Conservation (phyloP, 2,888 invertebrate species). For the Oscheius sp. region DNA sequence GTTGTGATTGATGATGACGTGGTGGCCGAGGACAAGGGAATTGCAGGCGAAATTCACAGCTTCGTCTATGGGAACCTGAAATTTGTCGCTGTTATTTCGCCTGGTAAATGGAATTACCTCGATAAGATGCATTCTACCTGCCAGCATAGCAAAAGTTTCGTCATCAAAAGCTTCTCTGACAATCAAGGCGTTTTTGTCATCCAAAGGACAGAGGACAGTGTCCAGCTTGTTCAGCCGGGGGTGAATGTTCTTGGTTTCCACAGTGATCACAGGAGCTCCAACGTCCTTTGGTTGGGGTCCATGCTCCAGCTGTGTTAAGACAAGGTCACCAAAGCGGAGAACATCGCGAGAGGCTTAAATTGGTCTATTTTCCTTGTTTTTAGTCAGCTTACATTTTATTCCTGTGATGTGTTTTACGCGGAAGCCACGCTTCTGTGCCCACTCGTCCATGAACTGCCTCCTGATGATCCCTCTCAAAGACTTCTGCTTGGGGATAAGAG, state of each 20-base stretch:
- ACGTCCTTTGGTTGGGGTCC: slow-evolving; percentile 4
- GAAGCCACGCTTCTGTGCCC: slow-evolving; percentile 22
- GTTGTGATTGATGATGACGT: background rate
- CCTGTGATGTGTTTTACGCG: slow-evolving; percentile 26
- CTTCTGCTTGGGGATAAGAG: slow-evolving; percentile 26
- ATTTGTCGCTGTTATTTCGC: background rate
- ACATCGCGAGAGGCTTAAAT: slow-evolving; percentile 18
- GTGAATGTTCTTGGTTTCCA: slow-evolving; percentile 14
- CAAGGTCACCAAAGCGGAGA: background rate
- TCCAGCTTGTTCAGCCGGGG: slow-evolving; percentile 19
- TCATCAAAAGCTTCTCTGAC: slow-evolving; percentile 28
- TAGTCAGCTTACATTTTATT: background rate
- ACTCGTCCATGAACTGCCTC: slow-evolving; percentile 29
- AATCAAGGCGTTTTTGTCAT: slow-evolving; percentile 20
- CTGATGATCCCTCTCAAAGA: slow-evolving; percentile 27
- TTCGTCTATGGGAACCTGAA: slow-evolving; percentile 30
- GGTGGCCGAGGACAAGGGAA: slow-evolving; percentile 23
- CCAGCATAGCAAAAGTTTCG: slow-evolving; percentile 19
- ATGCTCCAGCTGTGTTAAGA: slow-evolving; percentile 5
- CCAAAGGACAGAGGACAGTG: slow-evolving; percentile 30
- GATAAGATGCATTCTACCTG: slow-evolving; percentile 9
- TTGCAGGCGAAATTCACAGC: slow-evolving; percentile 25
- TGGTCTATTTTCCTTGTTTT: background rate
- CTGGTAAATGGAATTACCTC: slow-evolving; percentile 6
- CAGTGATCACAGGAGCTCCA: slow-evolving; percentile 6